These are phyloP conservation scores for Arrhopalites spinosus DNA, from an alignment of 2,888 invertebrate genomes.

Conservation along the genomic window DNA sequence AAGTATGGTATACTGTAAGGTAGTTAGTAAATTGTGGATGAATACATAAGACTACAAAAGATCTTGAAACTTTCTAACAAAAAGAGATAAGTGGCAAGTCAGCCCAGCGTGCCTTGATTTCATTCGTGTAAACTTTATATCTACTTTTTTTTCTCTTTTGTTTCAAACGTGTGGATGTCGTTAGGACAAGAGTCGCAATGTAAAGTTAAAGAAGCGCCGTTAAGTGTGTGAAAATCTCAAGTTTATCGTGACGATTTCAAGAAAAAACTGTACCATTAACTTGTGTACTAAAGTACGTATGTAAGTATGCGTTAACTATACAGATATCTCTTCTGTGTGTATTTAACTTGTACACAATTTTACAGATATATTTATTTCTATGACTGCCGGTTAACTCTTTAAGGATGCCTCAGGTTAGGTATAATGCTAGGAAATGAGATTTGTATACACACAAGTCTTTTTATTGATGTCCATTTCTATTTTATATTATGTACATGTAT, in stretches of 20 bases:
- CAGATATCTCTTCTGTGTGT: not conserved
- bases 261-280: slow-evolving; percentile 1
- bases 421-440: slow-evolving; percentile 1
- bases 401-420: not conserved
- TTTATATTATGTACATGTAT: not conserved
- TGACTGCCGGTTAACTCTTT: no score
- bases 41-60: slow-evolving; percentile 6
- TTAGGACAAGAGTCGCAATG: no score
- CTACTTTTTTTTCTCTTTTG: no score
- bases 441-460: not conserved
- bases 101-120: not conserved
- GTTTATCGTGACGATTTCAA: slow-evolving; percentile 1
- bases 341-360: not conserved
- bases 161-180: no score
- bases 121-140: not conserved
- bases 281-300: no score
- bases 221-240: not conserved
- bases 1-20: not conserved
- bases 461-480: not conserved
- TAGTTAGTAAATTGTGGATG: not conserved
- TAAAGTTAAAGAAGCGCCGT: not conserved
- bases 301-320: not conserved
- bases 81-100: no score
- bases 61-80: slow-evolving; percentile 19
- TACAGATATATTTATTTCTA: no score